Percentiles rank a stretch among this genome's conserved stretches.
These are phyloP conservation scores for Dasysyrphus tricinctus DNA, from an alignment of 2,888 invertebrate species.

Conservation along the genomic window DNA sequence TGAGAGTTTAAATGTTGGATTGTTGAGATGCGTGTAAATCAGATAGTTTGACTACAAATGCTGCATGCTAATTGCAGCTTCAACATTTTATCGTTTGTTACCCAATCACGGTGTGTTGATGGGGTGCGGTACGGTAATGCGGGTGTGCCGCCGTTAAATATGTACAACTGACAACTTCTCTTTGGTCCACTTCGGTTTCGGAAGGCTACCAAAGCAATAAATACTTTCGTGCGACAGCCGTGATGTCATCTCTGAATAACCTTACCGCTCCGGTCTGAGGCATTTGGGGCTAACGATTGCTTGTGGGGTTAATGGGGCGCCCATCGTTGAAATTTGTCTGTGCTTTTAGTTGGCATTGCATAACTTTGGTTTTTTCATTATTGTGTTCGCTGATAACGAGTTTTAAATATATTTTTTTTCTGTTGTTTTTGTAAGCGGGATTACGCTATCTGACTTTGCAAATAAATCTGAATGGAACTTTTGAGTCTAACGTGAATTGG, in stretches of 20 bases:
- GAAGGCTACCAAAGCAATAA: conserved; percentile 55
- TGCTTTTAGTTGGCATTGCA: conserved; percentile 55
- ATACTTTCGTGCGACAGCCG: conserved; percentile 54
- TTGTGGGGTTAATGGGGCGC: conserved; percentile 65
- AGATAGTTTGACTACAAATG: conserved; percentile 25
- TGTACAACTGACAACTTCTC: conserved; percentile 60
- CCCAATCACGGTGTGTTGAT: conserved; percentile 24
- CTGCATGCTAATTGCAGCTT: conserved; percentile 63
- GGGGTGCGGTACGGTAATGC: conserved; percentile 1
- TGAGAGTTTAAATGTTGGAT: conserved; percentile 26
- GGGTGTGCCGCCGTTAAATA: background rate
- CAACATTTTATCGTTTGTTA: conserved; percentile 36
- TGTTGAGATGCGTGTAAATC: conserved; percentile 54
- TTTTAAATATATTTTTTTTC: conserved; percentile 50
- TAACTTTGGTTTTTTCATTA: conserved; percentile 53
- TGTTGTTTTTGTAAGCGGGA: conserved; percentile 10
- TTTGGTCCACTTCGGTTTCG: conserved; percentile 62
- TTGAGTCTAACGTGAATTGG: background rate
- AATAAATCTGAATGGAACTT: conserved; percentile 3
- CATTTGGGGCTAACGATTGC: conserved; percentile 54
- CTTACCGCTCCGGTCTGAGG: conserved; percentile 51
- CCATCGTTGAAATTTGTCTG: conserved; percentile 53
- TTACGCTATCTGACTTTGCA: conserved; percentile 30
- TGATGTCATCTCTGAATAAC: conserved; percentile 69
- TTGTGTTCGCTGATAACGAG: conserved; percentile 58